These are phyloP conservation scores for Gorsachius goisagi DNA, from an alignment of 2,113 vertebrate genomes.

Conservation along the genomic window DNA sequence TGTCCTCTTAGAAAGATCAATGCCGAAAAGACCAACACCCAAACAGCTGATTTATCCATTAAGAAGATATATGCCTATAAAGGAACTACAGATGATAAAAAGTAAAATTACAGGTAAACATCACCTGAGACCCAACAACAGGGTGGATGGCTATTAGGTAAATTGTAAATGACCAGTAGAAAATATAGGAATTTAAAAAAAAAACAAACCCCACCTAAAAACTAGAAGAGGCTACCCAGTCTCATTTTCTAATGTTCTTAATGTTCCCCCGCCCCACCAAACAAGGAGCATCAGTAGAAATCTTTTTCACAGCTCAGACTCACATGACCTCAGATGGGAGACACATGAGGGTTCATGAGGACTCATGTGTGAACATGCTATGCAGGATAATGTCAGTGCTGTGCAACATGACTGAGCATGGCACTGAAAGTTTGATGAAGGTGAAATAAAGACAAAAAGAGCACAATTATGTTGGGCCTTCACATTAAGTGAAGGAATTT, in stretches of 20 bases:
- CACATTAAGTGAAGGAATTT: background rate
- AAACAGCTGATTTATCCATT: background rate
- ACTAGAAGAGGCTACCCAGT: background rate
- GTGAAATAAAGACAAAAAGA: background rate
- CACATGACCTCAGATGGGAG: background rate
- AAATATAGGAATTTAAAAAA: background rate
- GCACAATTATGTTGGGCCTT: background rate
- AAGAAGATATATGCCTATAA: background rate
- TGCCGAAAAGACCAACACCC: background rate
- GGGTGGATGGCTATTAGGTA: background rate
- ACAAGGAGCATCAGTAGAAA: background rate
- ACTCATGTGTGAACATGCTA: rapidly evolving
- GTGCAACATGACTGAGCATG: background rate
- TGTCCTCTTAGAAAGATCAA: background rate
- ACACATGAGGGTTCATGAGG: background rate
- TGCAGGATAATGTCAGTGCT: background rate
- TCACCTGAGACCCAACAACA: background rate
- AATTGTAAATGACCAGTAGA: background rate
- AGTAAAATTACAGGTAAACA: background rate
- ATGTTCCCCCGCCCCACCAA: background rate
- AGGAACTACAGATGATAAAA: background rate
- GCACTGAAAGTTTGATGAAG: background rate
- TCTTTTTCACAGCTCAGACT: background rate
- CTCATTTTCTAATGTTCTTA: background rate
- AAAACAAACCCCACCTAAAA: background rate